Base-by-base conservation (phyloP, 2,888 invertebrate species). In the Cerastis rubricosa region DNA sequence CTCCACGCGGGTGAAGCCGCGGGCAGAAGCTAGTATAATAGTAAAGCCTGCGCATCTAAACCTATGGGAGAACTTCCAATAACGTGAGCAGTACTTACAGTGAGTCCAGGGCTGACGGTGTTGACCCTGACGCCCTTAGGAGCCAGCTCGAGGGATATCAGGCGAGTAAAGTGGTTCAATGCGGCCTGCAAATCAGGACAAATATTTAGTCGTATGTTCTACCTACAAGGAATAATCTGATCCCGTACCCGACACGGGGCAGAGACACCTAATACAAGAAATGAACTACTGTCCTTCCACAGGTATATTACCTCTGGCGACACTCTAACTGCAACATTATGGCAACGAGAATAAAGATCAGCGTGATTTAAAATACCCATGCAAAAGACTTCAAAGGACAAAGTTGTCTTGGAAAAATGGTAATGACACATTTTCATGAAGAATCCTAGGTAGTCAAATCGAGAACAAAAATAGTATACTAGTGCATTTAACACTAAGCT, bases 61-160 rank as follows among this genome's bases (percentile, higher is more conserved):
- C 19, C 5, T 12, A 6, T 40, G 12, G 19, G 8, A 40, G 3
- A 17, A 1, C 12, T 49, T 35, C n/a, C 65, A 40, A n/a, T 35
- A 65, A 12, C 8, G 35, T 47, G n/a, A 12, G 35, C n/a, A 5
- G 12, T n/a, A 47, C 65, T 45, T 35, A 97, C 92, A 35, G 98
- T 97, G 0, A 98, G 97, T 17, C 98, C 98, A 25, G 98, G 98
- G 89, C 98, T 98, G 29, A 98, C 98, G 57, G 97, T 95, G 91
- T 98, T 98, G 6, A 98, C 98, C 49, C 98, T 93, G 5, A 98
- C 97, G 9, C 93, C 96, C 87, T 97, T 96, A 0, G 95, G 92
- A 80, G 97, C 97, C 77, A 97, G 91, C 91, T 97, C 98, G 69
- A 98, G 93, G 1, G 98, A 98, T 11, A 97, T 94, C 90, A 98